Percentiles rank a stretch among this genome's conserved stretches.
phyloP scores from a whole-genome alignment of 2,797 vertebrate species.

The Pantherophis alleghaniensis region DNA sequence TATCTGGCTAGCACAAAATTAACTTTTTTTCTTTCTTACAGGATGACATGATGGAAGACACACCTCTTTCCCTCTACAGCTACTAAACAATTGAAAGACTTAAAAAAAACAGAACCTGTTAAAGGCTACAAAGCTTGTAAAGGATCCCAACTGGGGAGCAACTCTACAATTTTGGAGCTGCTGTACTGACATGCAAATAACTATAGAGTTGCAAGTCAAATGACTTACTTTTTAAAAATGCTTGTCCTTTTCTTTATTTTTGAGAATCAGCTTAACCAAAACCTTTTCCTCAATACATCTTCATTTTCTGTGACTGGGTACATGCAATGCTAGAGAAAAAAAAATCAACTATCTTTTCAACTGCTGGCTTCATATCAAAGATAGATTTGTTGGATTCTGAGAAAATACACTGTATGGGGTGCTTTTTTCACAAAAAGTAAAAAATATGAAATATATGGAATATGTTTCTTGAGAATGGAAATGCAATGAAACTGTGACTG shows the following conservation, averaged over 20 bases:
- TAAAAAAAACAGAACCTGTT: neutral
- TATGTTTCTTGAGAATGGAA: neutral
- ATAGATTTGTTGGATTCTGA: neutral
- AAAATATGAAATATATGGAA: neutral
- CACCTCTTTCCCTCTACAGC: constrained; percentile 89
- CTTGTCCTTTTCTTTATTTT: constrained; percentile 40
- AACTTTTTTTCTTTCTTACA: constrained; percentile 61
- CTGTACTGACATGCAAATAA: constrained; percentile 59
- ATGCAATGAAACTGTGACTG: neutral
- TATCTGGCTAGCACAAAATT: neutral
- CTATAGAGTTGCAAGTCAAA: constrained; percentile 51
- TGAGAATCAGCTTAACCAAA: constrained; percentile 35
- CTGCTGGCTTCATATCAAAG: neutral
- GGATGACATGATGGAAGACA: constrained; percentile 94
- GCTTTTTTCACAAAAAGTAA: neutral
- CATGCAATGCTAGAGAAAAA: neutral
- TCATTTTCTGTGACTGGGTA: neutral
- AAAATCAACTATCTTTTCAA: constrained; percentile 19
- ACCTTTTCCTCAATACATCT: constrained; percentile 31
- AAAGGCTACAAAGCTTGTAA: constrained; percentile 37
- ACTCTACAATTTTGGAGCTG: constrained; percentile 45
- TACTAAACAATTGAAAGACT: constrained; percentile 75
- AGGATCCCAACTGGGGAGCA: constrained; percentile 40
- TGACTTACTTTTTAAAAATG: constrained; percentile 39
- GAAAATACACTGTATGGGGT: neutral